These are phyloP conservation scores for Zele albiditarsus DNA, from an alignment of 2,888 invertebrate genomes.

Conservation along the genomic window DNA sequence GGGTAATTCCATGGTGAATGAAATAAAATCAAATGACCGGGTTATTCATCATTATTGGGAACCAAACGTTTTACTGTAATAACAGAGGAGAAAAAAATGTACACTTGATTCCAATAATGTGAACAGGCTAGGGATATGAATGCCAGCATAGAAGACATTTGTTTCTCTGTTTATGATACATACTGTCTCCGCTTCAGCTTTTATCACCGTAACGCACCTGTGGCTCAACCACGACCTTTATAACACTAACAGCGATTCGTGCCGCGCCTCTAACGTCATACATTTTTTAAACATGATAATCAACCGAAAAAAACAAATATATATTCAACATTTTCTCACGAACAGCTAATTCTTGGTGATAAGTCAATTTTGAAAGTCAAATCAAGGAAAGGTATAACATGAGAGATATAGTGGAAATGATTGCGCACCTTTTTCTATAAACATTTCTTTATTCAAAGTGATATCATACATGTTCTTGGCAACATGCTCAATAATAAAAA, in stretches of 20 bases:
- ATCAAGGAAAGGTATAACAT: not conserved
- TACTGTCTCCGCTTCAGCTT: not conserved
- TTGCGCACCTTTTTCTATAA: not conserved
- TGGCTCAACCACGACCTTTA: conserved; percentile 18
- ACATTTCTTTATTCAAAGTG: not conserved
- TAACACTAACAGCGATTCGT: not conserved
- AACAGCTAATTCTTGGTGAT: no score
- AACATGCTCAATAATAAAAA: conserved; percentile 29
- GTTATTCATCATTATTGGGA: not conserved
- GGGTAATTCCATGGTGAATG: not conserved
- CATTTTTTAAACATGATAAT: not conserved
- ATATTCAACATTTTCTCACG: not conserved
- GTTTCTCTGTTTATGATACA: not conserved
- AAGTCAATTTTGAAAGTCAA: no score
- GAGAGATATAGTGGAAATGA: not conserved
- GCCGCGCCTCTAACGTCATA: not conserved
- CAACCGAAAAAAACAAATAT: not conserved
- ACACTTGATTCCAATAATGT: not conserved
- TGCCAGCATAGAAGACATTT: conserved; percentile 32
- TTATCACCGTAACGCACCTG: not conserved
- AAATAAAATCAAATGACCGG: not conserved
- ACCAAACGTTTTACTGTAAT: not conserved
- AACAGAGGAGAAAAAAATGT: no score
- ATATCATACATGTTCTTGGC: not conserved
- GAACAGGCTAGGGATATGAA: conserved; percentile 31